Percentiles rank a stretch among this genome's conserved stretches.
These are phyloP conservation scores for Isaurus tuberculatus DNA, from an alignment of 92 coral and sea anemone genomes.

Conservation along the genomic window DNA sequence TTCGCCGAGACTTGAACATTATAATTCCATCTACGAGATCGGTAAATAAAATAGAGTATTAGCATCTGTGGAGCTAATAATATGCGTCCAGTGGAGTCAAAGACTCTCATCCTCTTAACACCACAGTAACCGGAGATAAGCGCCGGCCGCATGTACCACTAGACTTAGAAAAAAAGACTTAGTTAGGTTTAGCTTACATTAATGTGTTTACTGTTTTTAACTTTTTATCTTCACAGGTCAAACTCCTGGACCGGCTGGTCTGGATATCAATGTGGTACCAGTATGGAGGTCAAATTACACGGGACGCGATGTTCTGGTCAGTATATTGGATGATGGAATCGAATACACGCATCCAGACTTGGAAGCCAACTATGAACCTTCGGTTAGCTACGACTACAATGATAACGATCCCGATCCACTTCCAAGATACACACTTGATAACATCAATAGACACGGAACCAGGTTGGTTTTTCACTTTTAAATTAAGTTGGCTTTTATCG, in stretches of 20 bases:
- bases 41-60: too few relatives aligned
- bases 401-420: conserved; percentile 16
- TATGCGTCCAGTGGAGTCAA: too few relatives aligned
- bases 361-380: conserved; percentile 1
- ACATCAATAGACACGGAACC: conserved; percentile 64
- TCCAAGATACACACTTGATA: conserved; percentile 36
- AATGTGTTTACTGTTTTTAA: too few relatives aligned
- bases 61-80: too few relatives aligned
- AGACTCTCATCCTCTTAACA: too few relatives aligned
- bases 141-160: too few relatives aligned
- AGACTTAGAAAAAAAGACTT: neutral
- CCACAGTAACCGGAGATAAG: too few relatives aligned
- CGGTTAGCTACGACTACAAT: conserved; percentile 26
- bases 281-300: conserved; percentile 57
- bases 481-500: too few relatives aligned
- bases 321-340: conserved; percentile 26
- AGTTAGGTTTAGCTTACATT: neutral
- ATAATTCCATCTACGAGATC: too few relatives aligned
- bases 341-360: conserved; percentile 18
- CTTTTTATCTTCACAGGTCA: neutral
- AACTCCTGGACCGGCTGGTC: conserved; percentile 40
- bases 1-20: too few relatives aligned
- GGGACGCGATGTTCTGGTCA: conserved; percentile 56
- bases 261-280: conserved; percentile 63
- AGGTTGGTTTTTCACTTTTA: too few relatives aligned